These are phyloP conservation scores for Oreochromis mossambicus DNA, from an alignment of 2,797 vertebrate genomes.

Conservation along the genomic window DNA sequence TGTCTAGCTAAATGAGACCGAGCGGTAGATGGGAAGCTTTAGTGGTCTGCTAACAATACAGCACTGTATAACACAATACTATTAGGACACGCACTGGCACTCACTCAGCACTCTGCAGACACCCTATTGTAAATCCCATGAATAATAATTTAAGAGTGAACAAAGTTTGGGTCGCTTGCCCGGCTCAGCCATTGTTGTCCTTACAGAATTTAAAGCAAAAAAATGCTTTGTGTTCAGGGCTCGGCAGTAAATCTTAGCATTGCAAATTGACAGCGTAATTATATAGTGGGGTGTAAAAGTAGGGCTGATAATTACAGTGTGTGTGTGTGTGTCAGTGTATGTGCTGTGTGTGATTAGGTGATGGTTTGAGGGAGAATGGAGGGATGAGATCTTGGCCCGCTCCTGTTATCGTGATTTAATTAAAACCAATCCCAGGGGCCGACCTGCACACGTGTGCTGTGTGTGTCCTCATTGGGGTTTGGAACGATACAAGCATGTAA, in stretches of 20 bases:
- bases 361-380: neutral
- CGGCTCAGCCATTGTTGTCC: conserved; percentile 23
- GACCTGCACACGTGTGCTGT: neutral
- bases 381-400: neutral
- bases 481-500: neutral
- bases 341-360: conserved; percentile 2
- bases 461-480: neutral
- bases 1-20: conserved; percentile 50
- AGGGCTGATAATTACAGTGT: conserved; percentile 42
- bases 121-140: conserved; percentile 50
- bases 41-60: conserved; percentile 50
- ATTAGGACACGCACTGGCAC: conserved; percentile 42
- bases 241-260: conserved; percentile 27
- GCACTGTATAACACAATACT: conserved; percentile 45
- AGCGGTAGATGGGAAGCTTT: conserved; percentile 43
- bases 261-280: conserved; percentile 57
- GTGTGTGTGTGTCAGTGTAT: neutral
- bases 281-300: conserved; percentile 36
- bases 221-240: neutral
- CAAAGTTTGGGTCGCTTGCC: conserved; percentile 38
- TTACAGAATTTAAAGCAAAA: conserved; percentile 10
- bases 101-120: conserved; percentile 30
- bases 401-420: conserved; percentile 45
- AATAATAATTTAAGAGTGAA: conserved; percentile 60
- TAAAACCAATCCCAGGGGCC: conserved; percentile 28